These are phyloP conservation scores for Pterocles orientalis DNA, from an alignment of 2,113 vertebrate species.

Conservation along the genomic window DNA sequence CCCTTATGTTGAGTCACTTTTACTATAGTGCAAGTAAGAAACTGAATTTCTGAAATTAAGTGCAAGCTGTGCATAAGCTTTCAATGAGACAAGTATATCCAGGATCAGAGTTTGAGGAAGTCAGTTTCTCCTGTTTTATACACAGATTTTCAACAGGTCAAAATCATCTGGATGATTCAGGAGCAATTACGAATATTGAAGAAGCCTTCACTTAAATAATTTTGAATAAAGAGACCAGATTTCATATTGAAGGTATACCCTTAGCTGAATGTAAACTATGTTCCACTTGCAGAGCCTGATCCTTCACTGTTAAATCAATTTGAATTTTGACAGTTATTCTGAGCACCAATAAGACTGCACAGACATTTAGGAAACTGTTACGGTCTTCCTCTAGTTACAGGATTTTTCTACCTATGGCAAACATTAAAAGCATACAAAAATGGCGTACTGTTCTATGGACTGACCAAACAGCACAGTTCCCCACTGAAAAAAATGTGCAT, in stretches of 20 bases:
- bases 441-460: not conserved
- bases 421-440: slow-evolving; percentile 15
- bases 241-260: not conserved
- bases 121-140: not conserved
- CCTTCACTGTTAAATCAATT: not conserved
- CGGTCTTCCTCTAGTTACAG: not conserved
- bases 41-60: not conserved
- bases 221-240: not conserved
- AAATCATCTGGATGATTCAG: not conserved
- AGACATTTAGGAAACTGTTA: not conserved
- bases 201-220: not conserved
- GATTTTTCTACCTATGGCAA: not conserved
- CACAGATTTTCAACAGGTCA: not conserved
- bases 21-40: not conserved
- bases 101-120: not conserved
- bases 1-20: not conserved
- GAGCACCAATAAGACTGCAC: not conserved
- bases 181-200: not conserved
- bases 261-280: not conserved
- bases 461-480: not conserved
- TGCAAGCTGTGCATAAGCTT: not conserved
- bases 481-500: not conserved
- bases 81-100: not conserved
- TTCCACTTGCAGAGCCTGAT: not conserved
- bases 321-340: not conserved